These are phyloP conservation scores for Andrena dorsata DNA, from an alignment of 2,888 invertebrate genomes.

Conservation along the genomic window DNA sequence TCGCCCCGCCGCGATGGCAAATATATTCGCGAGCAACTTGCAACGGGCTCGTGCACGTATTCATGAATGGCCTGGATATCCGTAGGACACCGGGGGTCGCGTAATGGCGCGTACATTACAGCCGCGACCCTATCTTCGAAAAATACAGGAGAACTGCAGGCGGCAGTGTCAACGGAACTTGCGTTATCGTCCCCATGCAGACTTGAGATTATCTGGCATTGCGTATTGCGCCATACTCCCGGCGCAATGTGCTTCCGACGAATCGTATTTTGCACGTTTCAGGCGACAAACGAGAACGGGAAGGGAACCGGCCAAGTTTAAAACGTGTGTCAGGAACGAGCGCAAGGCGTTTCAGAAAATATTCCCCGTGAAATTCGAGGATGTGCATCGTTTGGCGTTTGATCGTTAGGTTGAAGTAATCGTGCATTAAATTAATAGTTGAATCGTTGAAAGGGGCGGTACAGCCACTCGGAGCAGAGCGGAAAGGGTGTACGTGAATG, in stretches of 20 bases:
- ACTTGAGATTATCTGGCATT: slow-evolving; percentile 8
- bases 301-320: not conserved
- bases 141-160: slow-evolving; percentile 22
- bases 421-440: too few relatives aligned
- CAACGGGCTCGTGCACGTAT: slow-evolving; percentile 27
- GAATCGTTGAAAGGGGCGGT: too few relatives aligned
- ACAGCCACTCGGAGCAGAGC: not conserved
- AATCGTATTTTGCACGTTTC: not conserved
- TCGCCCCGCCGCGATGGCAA: slow-evolving; percentile 30
- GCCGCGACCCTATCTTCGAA: not conserved
- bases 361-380: too few relatives aligned
- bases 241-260: not conserved
- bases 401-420: too few relatives aligned
- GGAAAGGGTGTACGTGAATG: not conserved
- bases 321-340: too few relatives aligned
- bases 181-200: slow-evolving; percentile 26
- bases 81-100: not conserved
- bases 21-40: slow-evolving; percentile 42
- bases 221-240: slow-evolving; percentile 9
- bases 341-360: not conserved
- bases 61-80: slow-evolving; percentile 36
- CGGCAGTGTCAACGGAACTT: slow-evolving; percentile 17
- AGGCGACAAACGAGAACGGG: slow-evolving; percentile 5
- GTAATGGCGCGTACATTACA: slow-evolving; percentile 35
- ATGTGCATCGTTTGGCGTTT: too few relatives aligned